Percentiles rank a stretch among this genome's conserved stretches.
Evolutionary conservation across 2,797 vertebrate species (phyloP).

Genomic region (Harpagifer antarcticus): DNA sequence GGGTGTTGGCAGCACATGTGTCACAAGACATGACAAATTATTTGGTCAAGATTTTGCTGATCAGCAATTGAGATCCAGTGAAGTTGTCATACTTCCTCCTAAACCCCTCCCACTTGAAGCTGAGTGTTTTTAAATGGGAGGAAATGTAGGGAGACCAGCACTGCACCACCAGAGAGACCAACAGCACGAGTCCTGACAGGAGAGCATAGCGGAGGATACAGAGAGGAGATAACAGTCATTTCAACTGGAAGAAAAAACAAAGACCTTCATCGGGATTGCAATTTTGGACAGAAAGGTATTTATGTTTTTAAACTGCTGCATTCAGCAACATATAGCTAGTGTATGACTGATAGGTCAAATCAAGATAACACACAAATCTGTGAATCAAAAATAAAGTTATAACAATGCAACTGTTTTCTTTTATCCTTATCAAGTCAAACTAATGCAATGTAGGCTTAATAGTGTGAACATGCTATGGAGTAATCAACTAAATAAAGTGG

Average conservation of each 20-base stretch:
- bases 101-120: conserved; percentile 58
- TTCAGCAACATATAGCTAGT: background rate
- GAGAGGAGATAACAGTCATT: background rate
- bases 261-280: conserved; percentile 23
- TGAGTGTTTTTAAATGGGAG: conserved; percentile 50
- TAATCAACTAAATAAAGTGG: conserved; percentile 46
- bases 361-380: background rate
- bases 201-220: conserved; percentile 18
- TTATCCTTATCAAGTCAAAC: conserved; percentile 21
- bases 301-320: conserved; percentile 8
- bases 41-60: conserved; percentile 9
- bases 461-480: background rate
- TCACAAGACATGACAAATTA: conserved; percentile 69
- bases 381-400: too few species aligned
- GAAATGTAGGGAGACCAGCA: conserved; percentile 13
- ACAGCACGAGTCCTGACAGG: conserved; percentile 21
- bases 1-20: conserved; percentile 3
- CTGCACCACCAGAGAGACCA: conserved; percentile 14
- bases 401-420: background rate
- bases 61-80: background rate
- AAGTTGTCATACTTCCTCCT: conserved; percentile 15
- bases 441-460: background rate
- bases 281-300: conserved; percentile 57
- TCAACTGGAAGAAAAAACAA: conserved; percentile 24
- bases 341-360: background rate